phyloP scores from a whole-genome alignment of 2,888 invertebrate genomes.

The Himalopsyche tibetana region DNA sequence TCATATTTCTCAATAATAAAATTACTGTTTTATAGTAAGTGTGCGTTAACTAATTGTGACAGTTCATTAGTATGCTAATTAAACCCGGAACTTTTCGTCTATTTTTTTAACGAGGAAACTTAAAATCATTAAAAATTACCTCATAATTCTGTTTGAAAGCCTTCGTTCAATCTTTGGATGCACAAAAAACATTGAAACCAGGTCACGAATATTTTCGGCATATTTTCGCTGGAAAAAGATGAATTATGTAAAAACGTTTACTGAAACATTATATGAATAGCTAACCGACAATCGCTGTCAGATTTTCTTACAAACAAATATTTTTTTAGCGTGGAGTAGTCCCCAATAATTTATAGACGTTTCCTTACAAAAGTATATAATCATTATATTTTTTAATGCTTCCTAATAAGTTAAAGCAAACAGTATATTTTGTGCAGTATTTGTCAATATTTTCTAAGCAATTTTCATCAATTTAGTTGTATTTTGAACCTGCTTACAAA shows the following conservation, averaged over 20 bases:
- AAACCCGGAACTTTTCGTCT: too few relatives aligned
- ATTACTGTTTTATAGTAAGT: too few relatives aligned
- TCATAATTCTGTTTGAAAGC: neutral
- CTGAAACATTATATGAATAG: neutral
- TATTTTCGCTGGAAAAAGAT: neutral
- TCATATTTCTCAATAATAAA: too few relatives aligned
- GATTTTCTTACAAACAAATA: neutral
- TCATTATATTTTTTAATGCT: too few relatives aligned
- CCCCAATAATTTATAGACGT: neutral
- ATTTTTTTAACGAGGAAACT: neutral
- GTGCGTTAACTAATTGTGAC: too few relatives aligned
- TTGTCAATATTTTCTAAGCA: too few relatives aligned
- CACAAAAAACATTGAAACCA: neutral
- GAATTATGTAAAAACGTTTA: conserved; percentile 25
- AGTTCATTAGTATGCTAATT: too few relatives aligned
- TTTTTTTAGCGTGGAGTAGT: neutral
- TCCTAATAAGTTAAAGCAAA: too few relatives aligned
- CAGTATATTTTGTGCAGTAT: too few relatives aligned
- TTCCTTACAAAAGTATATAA: too few relatives aligned
- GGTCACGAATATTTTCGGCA: neutral
- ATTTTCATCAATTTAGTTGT: too few relatives aligned
- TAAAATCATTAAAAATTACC: neutral
- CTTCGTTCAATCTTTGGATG: neutral
- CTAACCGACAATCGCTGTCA: conserved; percentile 7
- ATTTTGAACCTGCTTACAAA: too few relatives aligned